Conservation (phyloP, 2,797 vertebrate genomes). For the Labeo calbasu region DNA sequence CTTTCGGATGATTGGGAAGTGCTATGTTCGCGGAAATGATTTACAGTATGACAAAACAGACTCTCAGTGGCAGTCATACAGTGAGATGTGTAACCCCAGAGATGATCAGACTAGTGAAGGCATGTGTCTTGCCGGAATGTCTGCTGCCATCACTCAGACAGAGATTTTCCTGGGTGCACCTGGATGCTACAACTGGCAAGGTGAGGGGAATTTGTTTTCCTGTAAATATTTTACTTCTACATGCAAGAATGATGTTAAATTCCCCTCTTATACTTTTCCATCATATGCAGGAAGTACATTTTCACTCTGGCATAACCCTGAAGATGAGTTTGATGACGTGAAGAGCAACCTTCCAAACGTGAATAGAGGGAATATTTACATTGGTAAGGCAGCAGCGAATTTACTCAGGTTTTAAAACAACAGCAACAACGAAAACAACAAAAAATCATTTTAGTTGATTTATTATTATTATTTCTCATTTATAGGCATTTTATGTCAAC, state of each 20-base stretch:
- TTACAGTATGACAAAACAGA: conserved; percentile 72
- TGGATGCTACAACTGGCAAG: conserved; percentile 91
- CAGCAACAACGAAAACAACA: neutral
- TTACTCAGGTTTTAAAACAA: neutral
- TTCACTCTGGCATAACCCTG: conserved; percentile 19
- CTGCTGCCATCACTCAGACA: conserved; percentile 80
- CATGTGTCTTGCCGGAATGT: conserved; percentile 91
- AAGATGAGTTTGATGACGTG: neutral
- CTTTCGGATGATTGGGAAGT: conserved; percentile 89
- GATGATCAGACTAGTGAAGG: conserved; percentile 75
- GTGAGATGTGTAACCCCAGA: conserved; percentile 86
- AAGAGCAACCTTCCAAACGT: conserved; percentile 10
- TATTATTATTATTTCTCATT: neutral
- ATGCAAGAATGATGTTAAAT: neutral
- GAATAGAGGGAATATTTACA: conserved; percentile 64
- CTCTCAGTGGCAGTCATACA: conserved; percentile 83
- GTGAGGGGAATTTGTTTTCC: conserved; percentile 64
- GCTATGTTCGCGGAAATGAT: conserved; percentile 87
- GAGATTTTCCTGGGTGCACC: conserved; percentile 86
- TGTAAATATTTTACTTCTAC: neutral
- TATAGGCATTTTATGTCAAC: neutral
- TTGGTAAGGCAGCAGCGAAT: conserved; percentile 73
- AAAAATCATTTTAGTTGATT: neutral
- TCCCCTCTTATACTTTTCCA: neutral
- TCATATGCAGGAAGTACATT: conserved; percentile 12